These are phyloP conservation scores for Elegia similella DNA, from an alignment of 2,888 invertebrate species.

Conservation along the genomic window DNA sequence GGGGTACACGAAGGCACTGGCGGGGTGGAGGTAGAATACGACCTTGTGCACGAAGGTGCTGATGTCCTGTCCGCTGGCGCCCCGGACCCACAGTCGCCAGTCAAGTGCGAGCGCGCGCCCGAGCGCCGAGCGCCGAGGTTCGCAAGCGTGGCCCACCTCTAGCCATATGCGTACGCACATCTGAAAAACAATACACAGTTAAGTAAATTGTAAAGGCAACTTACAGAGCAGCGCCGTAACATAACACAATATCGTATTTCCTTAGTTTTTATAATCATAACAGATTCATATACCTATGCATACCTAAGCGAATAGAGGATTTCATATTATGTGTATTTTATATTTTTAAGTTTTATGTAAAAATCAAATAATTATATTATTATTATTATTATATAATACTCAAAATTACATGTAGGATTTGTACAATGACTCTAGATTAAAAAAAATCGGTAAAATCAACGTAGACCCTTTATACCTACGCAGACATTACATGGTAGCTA, in stretches of 20 bases:
- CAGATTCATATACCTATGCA: not conserved
- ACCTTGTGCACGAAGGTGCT: conserved; percentile 74
- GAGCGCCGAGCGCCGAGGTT: conserved; percentile 61
- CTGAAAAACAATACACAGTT: conserved; percentile 38
- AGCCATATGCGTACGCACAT: conserved; percentile 78
- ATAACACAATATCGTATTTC: not conserved
- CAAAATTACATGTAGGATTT: too few relatives aligned
- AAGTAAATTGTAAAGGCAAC: conserved; percentile 17
- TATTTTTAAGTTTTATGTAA: too few relatives aligned
- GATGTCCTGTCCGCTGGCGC: conserved; percentile 65
- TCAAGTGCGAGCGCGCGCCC: conserved; percentile 69
- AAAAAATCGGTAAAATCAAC: too few relatives aligned
- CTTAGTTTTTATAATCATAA: not conserved
- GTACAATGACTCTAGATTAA: too few relatives aligned
- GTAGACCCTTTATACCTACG: too few relatives aligned
- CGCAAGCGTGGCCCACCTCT: conserved; percentile 74
- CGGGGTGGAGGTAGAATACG: conserved; percentile 67
- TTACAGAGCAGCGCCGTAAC: not conserved
- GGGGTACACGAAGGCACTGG: conserved; percentile 71
- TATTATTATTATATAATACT: too few relatives aligned
- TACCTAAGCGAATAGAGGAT: too few relatives aligned
- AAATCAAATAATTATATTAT: too few relatives aligned
- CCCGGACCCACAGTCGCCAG: conserved; percentile 76
- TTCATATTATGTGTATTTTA: too few relatives aligned
- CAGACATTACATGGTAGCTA: too few relatives aligned